phyloP scores from a whole-genome alignment of 2,888 invertebrate species.

The Lasioglossum calceatum region DNA sequence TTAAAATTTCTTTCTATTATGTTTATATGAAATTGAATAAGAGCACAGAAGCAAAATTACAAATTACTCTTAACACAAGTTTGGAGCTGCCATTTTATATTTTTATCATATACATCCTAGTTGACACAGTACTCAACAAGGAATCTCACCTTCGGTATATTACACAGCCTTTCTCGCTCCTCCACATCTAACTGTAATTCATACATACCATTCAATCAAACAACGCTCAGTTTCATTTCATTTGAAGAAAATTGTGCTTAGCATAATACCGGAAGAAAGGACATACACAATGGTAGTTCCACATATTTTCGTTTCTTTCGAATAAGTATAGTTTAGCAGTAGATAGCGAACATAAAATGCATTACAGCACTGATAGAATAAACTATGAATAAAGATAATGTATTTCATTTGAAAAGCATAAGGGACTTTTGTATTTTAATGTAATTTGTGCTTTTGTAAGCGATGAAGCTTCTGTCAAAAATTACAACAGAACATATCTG shows the following conservation, averaged over 20 bases:
- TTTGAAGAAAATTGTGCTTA: conserved; percentile 54
- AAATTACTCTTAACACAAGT: conserved; percentile 46
- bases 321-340: conserved; percentile 36
- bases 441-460: not conserved
- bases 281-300: conserved; percentile 40
- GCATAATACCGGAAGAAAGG: conserved; percentile 44
- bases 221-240: conserved; percentile 66
- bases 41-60: conserved; percentile 57
- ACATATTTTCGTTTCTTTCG: conserved; percentile 8
- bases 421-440: conserved; percentile 18
- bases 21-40: not conserved
- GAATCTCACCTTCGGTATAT: conserved; percentile 83
- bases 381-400: conserved; percentile 15
- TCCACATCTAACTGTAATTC: conserved; percentile 84
- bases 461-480: not conserved
- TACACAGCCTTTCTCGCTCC: conserved; percentile 84
- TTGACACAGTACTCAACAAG: conserved; percentile 71
- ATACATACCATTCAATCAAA: conserved; percentile 82
- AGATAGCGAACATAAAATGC: conserved; percentile 30
- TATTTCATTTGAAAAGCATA: conserved; percentile 34
- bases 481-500: not conserved
- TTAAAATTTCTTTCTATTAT: not conserved
- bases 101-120: conserved; percentile 65
- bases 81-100: conserved; percentile 66
- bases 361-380: conserved; percentile 38